Percentiles rank a stretch among this genome's conserved stretches.
Evolutionary conservation across 2,113 vertebrate species (phyloP).

Genomic region (Corythoichthys intestinalis): DNA sequence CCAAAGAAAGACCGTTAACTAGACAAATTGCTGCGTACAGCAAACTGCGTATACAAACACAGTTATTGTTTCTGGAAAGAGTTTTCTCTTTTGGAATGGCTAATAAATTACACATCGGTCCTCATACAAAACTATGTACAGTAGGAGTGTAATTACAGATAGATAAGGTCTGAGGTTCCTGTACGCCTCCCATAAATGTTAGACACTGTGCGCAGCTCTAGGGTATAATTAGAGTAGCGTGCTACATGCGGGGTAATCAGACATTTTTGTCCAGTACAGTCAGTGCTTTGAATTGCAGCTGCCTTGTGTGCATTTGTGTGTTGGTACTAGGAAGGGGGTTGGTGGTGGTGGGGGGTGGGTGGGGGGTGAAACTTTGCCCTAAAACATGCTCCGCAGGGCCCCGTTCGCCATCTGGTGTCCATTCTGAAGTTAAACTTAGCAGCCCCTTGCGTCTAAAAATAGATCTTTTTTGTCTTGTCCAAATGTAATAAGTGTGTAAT

Average conservation of each 20-base stretch:
- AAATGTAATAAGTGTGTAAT: conserved; percentile 58
- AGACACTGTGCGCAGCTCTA: neutral
- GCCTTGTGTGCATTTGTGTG: conserved; percentile 38
- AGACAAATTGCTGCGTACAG: neutral
- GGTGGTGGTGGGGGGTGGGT: conserved; percentile 20
- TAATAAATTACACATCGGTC: neutral
- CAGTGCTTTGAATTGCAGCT: conserved; percentile 56
- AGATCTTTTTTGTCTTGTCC: conserved; percentile 26
- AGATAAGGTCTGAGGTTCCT: neutral
- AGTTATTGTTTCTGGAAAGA: neutral
- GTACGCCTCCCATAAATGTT: neutral
- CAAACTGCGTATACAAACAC: neutral
- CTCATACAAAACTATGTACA: neutral
- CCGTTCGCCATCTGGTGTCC: conserved; percentile 52
- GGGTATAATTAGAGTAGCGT: conserved; percentile 59
- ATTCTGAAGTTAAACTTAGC: conserved; percentile 53
- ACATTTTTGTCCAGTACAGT: conserved; percentile 49
- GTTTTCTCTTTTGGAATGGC: neutral
- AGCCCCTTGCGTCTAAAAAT: conserved; percentile 33
- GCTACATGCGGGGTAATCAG: conserved; percentile 50
- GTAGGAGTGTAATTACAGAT: neutral
- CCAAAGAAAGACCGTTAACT: neutral
- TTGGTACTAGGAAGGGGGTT: conserved; percentile 9
- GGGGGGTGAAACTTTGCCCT: conserved; percentile 21
- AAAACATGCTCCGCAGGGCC: conserved; percentile 24